Percentiles rank a stretch among this genome's conserved stretches.
Conservation (phyloP, 2,888 invertebrate species). For the Poecilus cupreus region DNA sequence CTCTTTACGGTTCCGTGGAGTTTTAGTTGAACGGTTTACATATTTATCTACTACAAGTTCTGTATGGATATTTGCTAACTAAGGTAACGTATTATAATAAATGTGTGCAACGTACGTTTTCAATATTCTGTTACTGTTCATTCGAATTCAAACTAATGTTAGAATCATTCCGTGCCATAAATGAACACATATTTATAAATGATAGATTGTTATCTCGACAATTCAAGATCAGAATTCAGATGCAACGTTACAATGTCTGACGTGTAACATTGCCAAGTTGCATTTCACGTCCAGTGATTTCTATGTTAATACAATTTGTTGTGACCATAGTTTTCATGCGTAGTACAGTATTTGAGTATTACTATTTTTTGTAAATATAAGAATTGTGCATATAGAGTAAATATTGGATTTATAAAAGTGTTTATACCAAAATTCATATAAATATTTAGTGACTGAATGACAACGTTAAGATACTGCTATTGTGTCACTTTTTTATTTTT, state of each 20-base stretch:
- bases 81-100: conserved; percentile 54
- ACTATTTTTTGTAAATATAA: conserved; percentile 71
- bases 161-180: conserved; percentile 58
- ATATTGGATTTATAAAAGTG: conserved; percentile 72
- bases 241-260: conserved; percentile 60
- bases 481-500: conserved; percentile 52
- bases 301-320: conserved; percentile 69
- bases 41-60: conserved; percentile 38
- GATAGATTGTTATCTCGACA: conserved; percentile 55
- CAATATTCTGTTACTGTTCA: conserved; percentile 37
- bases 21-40: conserved; percentile 26
- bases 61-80: conserved; percentile 50
- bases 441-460: conserved; percentile 66
- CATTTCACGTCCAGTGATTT: conserved; percentile 72
- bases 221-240: conserved; percentile 64
- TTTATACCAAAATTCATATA: conserved; percentile 69
- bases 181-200: conserved; percentile 48
- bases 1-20: conserved; percentile 21
- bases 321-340: conserved; percentile 61
- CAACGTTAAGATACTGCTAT: conserved; percentile 39
- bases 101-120: conserved; percentile 44
- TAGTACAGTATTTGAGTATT: conserved; percentile 53
- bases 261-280: conserved; percentile 69
- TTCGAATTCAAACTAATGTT: conserved; percentile 44
- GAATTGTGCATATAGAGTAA: conserved; percentile 73